Conservation (phyloP, 1,140 invertebrate species). For the Magallana angulata region DNA sequence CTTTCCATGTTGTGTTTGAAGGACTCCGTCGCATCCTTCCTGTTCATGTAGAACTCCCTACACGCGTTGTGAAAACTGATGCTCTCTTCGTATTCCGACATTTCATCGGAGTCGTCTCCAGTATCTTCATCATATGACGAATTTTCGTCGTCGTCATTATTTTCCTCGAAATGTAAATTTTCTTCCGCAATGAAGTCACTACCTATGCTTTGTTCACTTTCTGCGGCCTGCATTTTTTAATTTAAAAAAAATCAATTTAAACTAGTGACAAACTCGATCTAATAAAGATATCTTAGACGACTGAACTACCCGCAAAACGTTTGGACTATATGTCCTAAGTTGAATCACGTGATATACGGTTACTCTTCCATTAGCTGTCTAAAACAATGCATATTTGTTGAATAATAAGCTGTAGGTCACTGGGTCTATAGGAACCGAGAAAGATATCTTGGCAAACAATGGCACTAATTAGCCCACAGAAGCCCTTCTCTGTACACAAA, state of each 20-base stretch:
- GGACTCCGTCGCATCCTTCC: conserved; percentile 51
- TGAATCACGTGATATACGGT: background rate
- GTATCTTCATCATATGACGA: background rate
- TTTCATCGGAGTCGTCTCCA: conserved; percentile 2
- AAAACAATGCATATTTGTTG: background rate
- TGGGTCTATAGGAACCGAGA: background rate
- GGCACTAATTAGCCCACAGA: too few species aligned
- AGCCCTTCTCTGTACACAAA: background rate
- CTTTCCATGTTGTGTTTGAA: conserved; percentile 45
- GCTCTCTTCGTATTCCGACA: conserved; percentile 41
- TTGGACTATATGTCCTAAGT: background rate
- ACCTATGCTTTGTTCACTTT: background rate
- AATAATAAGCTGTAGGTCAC: background rate
- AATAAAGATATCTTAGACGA: background rate
- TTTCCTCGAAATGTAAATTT: conserved; percentile 5
- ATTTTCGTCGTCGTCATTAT: background rate
- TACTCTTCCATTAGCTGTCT: background rate
- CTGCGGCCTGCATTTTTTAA: background rate
- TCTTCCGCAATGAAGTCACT: background rate
- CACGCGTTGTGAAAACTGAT: conserved; percentile 57
- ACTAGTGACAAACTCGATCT: background rate
- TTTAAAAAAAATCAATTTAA: background rate
- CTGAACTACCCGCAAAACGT: background rate
- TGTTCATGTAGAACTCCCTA: conserved; percentile 53
- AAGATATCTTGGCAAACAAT: too few species aligned